These are phyloP conservation scores for Drosophila suboccidentalis DNA, from an alignment of 2,888 invertebrate species.

Conservation along the genomic window DNA sequence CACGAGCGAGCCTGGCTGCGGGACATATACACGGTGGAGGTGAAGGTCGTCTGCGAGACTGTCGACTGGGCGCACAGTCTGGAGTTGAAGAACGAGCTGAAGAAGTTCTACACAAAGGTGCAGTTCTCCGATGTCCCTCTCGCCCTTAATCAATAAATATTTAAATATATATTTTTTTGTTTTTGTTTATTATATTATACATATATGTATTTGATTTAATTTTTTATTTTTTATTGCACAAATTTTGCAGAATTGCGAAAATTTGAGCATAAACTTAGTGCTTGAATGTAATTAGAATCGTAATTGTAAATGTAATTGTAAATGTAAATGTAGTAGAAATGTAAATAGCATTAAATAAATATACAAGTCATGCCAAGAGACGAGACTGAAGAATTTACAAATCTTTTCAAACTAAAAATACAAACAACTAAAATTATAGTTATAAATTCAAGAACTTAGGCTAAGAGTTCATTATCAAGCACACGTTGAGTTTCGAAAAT, in stretches of 20 bases:
- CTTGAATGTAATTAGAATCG: slow-evolving; percentile 48
- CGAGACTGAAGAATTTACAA: slow-evolving; percentile 49
- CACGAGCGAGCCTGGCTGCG: slow-evolving; percentile 98
- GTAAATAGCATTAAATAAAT: slow-evolving; percentile 72
- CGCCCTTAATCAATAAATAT: slow-evolving; percentile 69
- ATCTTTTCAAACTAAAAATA: slow-evolving; percentile 37
- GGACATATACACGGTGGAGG: slow-evolving; percentile 93
- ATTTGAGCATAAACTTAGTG: slow-evolving; percentile 62
- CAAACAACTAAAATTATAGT: slow-evolving; percentile 33
- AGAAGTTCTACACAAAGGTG: slow-evolving; percentile 87
- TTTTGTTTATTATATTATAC: slow-evolving; percentile 30
- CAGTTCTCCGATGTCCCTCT: slow-evolving; percentile 86
- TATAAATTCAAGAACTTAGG: slow-evolving; percentile 62
- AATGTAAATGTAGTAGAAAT: slow-evolving; percentile 61
- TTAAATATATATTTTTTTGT: slow-evolving; percentile 6
- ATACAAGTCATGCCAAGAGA: slow-evolving; percentile 49
- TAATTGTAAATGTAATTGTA: slow-evolving; percentile 39
- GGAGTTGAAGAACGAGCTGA: slow-evolving; percentile 88
- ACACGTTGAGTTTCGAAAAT: slow-evolving; percentile 56
- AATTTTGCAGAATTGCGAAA: slow-evolving; percentile 48
- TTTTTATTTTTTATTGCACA: slow-evolving; percentile 50
- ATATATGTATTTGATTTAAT: slow-evolving; percentile 32
- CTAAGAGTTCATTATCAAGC: slow-evolving; percentile 60
- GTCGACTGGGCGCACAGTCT: slow-evolving; percentile 92
- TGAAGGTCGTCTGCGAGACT: slow-evolving; percentile 96